A percentile compares a stretch with the other conserved stretches of the same genome.
phyloP scores from a whole-genome alignment of 2,797 vertebrate genomes.

The Gambusia yucatana region DNA sequence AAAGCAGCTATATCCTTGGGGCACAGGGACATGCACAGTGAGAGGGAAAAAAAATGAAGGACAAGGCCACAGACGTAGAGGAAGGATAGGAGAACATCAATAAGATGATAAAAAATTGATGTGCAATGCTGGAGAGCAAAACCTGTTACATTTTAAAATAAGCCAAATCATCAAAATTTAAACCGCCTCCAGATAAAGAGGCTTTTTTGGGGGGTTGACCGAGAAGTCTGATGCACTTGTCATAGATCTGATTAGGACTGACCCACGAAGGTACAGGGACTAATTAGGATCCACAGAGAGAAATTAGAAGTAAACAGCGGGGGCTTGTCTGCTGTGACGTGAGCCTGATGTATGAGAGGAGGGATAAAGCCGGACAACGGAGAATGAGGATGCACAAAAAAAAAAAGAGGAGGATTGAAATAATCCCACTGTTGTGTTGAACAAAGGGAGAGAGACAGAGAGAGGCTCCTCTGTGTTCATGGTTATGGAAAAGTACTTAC shows the following conservation, averaged over 20 bases:
- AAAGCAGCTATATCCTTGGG: conserved; percentile 28
- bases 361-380: conserved; percentile 64
- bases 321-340: conserved; percentile 47
- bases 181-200: conserved; percentile 18
- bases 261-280: conserved; percentile 46
- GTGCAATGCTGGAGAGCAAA: conserved; percentile 10
- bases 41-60: conserved; percentile 12
- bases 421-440: conserved; percentile 51
- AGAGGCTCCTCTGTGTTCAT: conserved; percentile 45
- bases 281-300: conserved; percentile 67
- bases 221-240: conserved; percentile 38
- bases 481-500: conserved; percentile 58
- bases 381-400: conserved; percentile 44
- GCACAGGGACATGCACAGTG: background rate
- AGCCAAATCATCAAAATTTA: conserved; percentile 39
- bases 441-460: conserved; percentile 25
- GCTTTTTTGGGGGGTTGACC: background rate
- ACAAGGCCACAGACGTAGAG: background rate
- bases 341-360: conserved; percentile 66
- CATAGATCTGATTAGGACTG: conserved; percentile 62
- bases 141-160: conserved; percentile 31
- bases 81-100: background rate
- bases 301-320: conserved; percentile 71
- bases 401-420: conserved; percentile 16
- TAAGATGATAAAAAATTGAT: conserved; percentile 16